phyloP scores from a whole-genome alignment of 1,140 invertebrate species.

The Brachionus rotundiformis region DNA sequence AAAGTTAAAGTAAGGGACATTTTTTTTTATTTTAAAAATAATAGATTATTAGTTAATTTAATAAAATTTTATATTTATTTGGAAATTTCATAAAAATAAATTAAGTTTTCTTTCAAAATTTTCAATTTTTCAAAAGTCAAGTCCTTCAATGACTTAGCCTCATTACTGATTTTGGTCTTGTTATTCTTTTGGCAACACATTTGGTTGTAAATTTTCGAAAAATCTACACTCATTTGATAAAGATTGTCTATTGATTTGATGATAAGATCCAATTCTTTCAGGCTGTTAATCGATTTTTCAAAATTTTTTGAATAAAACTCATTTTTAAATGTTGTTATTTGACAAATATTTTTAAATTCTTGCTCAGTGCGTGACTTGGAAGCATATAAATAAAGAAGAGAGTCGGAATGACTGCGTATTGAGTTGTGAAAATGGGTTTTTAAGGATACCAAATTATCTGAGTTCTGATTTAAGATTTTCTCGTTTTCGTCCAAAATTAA shows the following conservation, averaged over 20 bases:
- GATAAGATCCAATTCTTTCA: conserved; percentile 3
- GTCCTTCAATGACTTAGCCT: too few species aligned
- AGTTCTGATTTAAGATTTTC: background rate
- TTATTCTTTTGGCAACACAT: background rate
- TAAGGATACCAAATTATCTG: background rate
- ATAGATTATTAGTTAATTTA: too few species aligned
- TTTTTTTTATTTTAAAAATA: too few species aligned
- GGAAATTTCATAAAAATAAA: background rate
- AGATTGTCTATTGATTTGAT: conserved; percentile 4
- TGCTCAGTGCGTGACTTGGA: background rate
- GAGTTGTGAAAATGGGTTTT: background rate
- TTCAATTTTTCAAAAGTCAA: background rate
- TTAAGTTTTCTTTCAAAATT: background rate
- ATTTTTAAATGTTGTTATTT: background rate
- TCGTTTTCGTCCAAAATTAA: conserved; percentile 16
- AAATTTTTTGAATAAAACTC: background rate
- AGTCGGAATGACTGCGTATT: background rate
- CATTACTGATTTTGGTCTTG: too few species aligned
- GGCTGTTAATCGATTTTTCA: background rate
- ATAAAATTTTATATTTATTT: background rate
- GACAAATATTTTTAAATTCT: background rate
- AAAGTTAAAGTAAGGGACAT: too few species aligned
- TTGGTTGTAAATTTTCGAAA: background rate
- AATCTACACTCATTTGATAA: background rate
- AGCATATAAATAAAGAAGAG: background rate